These are phyloP conservation scores for Listronotus bonariensis DNA, from an alignment of 1,140 invertebrate species.

Conservation along the genomic window DNA sequence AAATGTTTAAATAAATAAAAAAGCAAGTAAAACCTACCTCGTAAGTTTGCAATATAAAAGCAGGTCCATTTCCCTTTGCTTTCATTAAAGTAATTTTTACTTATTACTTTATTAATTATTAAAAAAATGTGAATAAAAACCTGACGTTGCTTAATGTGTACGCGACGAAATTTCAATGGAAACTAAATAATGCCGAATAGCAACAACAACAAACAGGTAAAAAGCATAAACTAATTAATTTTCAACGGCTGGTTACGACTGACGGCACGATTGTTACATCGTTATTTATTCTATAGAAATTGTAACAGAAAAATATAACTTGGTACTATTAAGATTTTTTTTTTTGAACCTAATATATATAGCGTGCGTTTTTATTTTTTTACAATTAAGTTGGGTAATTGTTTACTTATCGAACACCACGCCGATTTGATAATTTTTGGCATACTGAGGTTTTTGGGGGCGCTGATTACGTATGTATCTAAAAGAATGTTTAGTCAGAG, in stretches of 20 bases:
- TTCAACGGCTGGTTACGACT: background rate
- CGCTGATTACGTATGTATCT: too few relatives aligned
- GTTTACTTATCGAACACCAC: too few relatives aligned
- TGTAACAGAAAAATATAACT: too few relatives aligned
- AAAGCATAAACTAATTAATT: conserved; percentile 37
- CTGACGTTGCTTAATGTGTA: conserved; percentile 2
- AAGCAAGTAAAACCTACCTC: conserved; percentile 58
- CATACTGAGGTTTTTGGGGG: too few relatives aligned
- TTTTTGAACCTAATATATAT: too few relatives aligned
- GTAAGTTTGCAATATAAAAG: conserved; percentile 61
- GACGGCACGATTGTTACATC: background rate
- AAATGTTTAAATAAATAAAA: background rate
- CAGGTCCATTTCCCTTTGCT: conserved; percentile 43
- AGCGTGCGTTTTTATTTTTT: too few relatives aligned
- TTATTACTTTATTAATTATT: background rate
- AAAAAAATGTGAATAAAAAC: conserved; percentile 4
- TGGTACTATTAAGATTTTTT: too few relatives aligned
- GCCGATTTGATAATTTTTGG: too few relatives aligned
- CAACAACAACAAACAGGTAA: conserved; percentile 17
- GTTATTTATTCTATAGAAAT: too few relatives aligned
- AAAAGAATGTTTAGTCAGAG: too few relatives aligned
- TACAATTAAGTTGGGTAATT: too few relatives aligned
- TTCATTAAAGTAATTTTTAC: conserved; percentile 16
- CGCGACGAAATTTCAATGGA: conserved; percentile 15
- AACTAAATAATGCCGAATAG: conserved; percentile 17